A percentile compares a stretch with the other conserved stretches of the same genome.
Evolutionary conservation across 2,888 invertebrate species (phyloP).

Genomic region (Sturmia bella): DNA sequence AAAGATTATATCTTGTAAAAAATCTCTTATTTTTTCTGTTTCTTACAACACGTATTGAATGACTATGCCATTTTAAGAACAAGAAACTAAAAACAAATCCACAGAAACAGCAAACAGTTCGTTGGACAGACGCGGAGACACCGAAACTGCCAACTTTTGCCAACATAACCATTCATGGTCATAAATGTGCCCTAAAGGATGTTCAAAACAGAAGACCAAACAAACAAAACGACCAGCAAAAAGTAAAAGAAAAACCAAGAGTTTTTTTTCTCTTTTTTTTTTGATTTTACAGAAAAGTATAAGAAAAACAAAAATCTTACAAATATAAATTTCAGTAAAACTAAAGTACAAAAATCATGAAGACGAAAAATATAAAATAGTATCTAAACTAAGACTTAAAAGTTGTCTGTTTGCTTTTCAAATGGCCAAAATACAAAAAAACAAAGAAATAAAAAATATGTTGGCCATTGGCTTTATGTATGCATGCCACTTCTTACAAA

Average conservation of each 20-base stretch:
- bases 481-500: constrained; percentile 54
- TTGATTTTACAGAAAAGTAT: background rate
- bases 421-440: constrained; percentile 59
- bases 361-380: constrained; percentile 24
- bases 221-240: constrained; percentile 32
- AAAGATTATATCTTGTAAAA: constrained; percentile 26
- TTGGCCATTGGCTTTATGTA: constrained; percentile 68
- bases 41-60: constrained; percentile 68
- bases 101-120: background rate
- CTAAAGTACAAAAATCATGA: constrained; percentile 12
- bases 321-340: constrained; percentile 60
- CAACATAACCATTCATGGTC: constrained; percentile 70
- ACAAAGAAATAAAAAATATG: constrained; percentile 36
- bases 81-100: constrained; percentile 49
- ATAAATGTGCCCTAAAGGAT: constrained; percentile 68
- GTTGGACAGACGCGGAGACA: constrained; percentile 39
- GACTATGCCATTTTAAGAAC: constrained; percentile 65
- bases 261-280: constrained; percentile 28
- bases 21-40: constrained; percentile 16
- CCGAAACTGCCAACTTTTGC: constrained; percentile 35
- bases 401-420: constrained; percentile 71
- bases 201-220: constrained; percentile 56
- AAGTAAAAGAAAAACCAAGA: constrained; percentile 48
- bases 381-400: constrained; percentile 52
- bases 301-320: constrained; percentile 44